Evolutionary conservation across 2,113 vertebrate genomes (phyloP).

Genomic region (Platysternon megacephalum): DNA sequence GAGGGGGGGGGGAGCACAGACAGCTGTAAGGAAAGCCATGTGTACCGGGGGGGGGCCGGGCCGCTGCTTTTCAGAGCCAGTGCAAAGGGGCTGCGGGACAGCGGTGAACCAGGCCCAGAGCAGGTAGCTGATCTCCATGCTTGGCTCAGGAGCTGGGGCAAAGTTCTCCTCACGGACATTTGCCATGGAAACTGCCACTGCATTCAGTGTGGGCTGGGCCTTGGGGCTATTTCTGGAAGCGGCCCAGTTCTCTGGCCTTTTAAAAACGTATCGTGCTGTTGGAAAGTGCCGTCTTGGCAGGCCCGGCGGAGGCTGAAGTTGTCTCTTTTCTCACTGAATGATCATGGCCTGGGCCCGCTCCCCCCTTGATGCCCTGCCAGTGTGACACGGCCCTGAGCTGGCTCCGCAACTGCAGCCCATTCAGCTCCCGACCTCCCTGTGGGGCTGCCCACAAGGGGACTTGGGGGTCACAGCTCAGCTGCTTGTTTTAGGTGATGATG

Average conservation of each 20-base stretch:
- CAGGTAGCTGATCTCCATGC: neutral
- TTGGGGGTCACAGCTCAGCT: neutral
- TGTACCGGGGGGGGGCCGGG: neutral
- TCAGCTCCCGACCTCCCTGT: neutral
- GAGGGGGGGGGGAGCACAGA: neutral
- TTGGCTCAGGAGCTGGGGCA: neutral
- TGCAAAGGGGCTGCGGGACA: neutral
- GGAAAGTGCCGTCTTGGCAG: neutral
- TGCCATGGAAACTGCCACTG: neutral
- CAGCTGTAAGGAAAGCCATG: neutral
- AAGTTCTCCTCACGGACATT: neutral
- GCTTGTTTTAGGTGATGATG: neutral
- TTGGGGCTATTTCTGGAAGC: neutral
- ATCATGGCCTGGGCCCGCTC: neutral
- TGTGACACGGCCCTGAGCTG: neutral
- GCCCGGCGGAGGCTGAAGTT: neutral
- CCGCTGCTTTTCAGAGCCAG: neutral
- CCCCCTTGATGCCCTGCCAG: neutral
- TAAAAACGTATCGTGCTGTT: neutral
- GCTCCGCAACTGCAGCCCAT: neutral
- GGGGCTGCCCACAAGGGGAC: neutral
- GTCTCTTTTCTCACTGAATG: neutral
- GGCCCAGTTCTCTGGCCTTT: neutral
- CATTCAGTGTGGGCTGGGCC: neutral
- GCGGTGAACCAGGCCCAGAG: neutral